phyloP scores from a whole-genome alignment of 2,797 vertebrate genomes.

The Pseudotriccus pelzelni region DNA sequence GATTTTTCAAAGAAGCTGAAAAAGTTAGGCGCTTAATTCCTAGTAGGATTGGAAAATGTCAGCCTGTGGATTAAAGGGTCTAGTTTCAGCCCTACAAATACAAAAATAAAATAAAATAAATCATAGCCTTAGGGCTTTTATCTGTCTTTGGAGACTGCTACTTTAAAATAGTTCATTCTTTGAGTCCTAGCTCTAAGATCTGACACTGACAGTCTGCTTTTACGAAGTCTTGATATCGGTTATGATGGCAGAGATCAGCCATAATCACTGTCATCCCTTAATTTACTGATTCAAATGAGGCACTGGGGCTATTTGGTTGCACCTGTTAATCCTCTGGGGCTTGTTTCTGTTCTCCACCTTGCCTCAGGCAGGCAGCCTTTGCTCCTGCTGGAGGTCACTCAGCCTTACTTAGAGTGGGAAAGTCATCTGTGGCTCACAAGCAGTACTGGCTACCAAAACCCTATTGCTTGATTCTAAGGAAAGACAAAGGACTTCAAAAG shows the following conservation, averaged over 20 bases:
- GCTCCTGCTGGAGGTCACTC: background rate
- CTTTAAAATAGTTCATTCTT: conserved; percentile 18
- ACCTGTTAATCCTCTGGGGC: conserved; percentile 5
- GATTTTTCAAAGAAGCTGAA: background rate
- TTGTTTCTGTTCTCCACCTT: conserved; percentile 14
- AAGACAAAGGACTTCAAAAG: background rate
- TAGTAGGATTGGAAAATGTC: conserved; percentile 8
- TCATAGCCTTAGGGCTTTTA: background rate
- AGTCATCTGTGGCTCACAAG: background rate
- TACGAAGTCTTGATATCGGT: background rate
- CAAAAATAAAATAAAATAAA: conserved; percentile 18
- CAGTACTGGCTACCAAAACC: background rate
- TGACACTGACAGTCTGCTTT: conserved; percentile 19
- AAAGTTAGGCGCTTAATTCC: background rate
- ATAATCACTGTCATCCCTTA: conserved; percentile 6
- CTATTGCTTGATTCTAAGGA: background rate
- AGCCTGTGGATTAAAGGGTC: conserved; percentile 17
- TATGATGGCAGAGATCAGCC: conserved; percentile 15
- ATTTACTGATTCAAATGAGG: conserved; percentile 31
- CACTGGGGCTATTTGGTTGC: conserved; percentile 5
- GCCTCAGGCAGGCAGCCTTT: background rate
- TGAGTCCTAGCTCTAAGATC: background rate
- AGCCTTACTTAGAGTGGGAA: background rate
- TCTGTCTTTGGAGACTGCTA: background rate
- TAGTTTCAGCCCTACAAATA: background rate